Conservation (phyloP, 1,140 invertebrate species). For the Dendroctonus ponderosae region DNA sequence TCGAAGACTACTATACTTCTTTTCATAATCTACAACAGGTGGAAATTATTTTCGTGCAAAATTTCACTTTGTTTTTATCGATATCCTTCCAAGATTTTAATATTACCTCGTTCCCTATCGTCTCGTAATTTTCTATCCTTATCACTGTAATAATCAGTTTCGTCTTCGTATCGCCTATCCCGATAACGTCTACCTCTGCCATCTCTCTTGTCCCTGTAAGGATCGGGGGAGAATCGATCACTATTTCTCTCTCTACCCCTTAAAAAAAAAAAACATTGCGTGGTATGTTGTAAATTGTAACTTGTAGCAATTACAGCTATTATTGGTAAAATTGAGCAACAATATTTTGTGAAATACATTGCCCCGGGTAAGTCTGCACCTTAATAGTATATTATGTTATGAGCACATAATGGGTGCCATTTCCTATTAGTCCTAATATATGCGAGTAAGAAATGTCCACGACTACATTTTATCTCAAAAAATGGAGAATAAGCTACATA, state of each 20-base stretch:
- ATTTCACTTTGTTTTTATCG: neutral
- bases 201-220: constrained; percentile 43
- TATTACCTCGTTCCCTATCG: constrained; percentile 42
- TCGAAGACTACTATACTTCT: constrained; percentile 45
- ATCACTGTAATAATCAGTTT: constrained; percentile 50
- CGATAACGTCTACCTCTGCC: constrained; percentile 49
- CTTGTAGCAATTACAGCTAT: too few species aligned
- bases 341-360: too few species aligned
- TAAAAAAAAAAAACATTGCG: constrained; percentile 3
- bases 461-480: too few species aligned
- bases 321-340: too few species aligned
- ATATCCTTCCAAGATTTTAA: constrained; percentile 28
- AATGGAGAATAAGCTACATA: too few species aligned
- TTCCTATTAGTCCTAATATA: too few species aligned
- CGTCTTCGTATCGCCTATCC: constrained; percentile 49
- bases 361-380: too few species aligned
- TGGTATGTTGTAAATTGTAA: too few species aligned
- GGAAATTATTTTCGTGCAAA: neutral
- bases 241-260: constrained; percentile 20
- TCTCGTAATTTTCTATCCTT: constrained; percentile 45
- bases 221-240: constrained; percentile 25
- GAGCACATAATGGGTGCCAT: too few species aligned
- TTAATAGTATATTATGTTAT: too few species aligned
- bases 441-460: too few species aligned
- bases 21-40: constrained; percentile 45